phyloP scores from a whole-genome alignment of 2,888 invertebrate species.

The Hirtodrosophila histrioides region DNA sequence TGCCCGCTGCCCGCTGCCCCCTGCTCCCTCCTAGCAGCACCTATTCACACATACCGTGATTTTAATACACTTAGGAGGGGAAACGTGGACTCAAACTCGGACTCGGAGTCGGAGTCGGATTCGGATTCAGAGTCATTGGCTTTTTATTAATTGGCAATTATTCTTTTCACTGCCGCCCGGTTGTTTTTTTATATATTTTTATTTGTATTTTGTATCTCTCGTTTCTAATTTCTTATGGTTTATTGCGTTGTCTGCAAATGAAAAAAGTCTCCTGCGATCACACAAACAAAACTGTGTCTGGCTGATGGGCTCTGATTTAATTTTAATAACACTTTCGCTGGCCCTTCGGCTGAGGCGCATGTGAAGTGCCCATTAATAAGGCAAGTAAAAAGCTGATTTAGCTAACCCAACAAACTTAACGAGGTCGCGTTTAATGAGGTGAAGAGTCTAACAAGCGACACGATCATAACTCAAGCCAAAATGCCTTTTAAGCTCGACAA shows the following conservation, averaged over 20 bases:
- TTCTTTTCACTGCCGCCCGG: conserved; percentile 54
- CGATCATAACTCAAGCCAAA: conserved; percentile 15
- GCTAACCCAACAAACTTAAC: conserved; percentile 48
- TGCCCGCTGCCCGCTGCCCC: conserved; percentile 48
- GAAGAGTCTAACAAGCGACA: conserved; percentile 43
- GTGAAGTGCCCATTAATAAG: conserved; percentile 52
- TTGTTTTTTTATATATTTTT: conserved; percentile 13
- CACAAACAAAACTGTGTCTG: background rate
- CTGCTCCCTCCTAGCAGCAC: background rate
- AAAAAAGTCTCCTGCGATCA: conserved; percentile 27
- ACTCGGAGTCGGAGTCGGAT: conserved; percentile 6
- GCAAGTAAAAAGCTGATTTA: conserved; percentile 39
- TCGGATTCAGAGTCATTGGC: conserved; percentile 52
- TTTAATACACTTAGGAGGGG: conserved; percentile 24
- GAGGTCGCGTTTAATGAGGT: conserved; percentile 49
- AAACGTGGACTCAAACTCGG: too few relatives aligned
- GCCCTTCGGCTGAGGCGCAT: conserved; percentile 39
- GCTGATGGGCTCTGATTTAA: conserved; percentile 51
- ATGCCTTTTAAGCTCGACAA: conserved; percentile 15
- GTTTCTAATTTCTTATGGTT: conserved; percentile 46
- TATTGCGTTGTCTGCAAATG: conserved; percentile 47
- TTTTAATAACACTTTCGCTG: conserved; percentile 72
- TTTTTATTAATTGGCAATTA: conserved; percentile 75
- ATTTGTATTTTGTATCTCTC: conserved; percentile 21
- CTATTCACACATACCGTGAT: background rate